Base-by-base conservation (phyloP, 2,113 vertebrate genomes). In the Willisornis vidua region DNA sequence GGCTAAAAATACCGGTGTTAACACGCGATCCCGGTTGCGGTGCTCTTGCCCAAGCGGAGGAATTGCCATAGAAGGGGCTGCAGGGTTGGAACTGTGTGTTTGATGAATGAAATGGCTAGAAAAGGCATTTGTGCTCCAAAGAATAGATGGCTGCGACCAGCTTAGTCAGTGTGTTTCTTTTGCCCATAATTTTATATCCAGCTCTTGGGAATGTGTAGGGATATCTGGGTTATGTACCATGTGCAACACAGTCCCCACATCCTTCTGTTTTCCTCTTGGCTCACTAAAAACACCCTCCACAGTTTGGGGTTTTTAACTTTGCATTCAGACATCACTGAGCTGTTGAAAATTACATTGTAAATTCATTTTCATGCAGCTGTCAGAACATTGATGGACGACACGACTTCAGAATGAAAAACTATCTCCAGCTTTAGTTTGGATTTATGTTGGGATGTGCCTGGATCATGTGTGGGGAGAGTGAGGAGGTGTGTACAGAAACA, bases 51-150 rank as follows among this genome's bases (percentile, higher is more conserved):
- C 63, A 77, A 63, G 37, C 58, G 0, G 76, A 86, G 94, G 90
- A 96, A 84, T 89, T 94, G 73, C 90, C 93, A 75, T 86, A 92
- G 93, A 92, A 96, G 61, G 83, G 85, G 43, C 79, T 96, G 76
- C 67, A 81, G 51, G 43, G 33, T 2, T 92, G 63, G 28, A 35
- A 66, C 45, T 37, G 26, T 59, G 55, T 86, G 49, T 66, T 90
- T 88, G 90, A 80, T 93, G 82, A 96, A 84, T 93, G 82, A 86
- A 90, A 88, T 14, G 83, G 72, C 75, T 70, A 80, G 81, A 71
- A 96, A 87, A 91, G 54, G 9, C 65, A 62, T 68, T 85, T 93
- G 31, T 72, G 16, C 52, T 75, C 81, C 33, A 24, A 87, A 93
- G 46, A 75, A 62, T 80, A 59, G 46, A 43, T 54, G 48, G 20